Evolutionary conservation across 2,797 vertebrate genomes (phyloP), one percentile per base, ranked within the genome.

Genomic region (Hydrocynus forskahlii): DNA sequence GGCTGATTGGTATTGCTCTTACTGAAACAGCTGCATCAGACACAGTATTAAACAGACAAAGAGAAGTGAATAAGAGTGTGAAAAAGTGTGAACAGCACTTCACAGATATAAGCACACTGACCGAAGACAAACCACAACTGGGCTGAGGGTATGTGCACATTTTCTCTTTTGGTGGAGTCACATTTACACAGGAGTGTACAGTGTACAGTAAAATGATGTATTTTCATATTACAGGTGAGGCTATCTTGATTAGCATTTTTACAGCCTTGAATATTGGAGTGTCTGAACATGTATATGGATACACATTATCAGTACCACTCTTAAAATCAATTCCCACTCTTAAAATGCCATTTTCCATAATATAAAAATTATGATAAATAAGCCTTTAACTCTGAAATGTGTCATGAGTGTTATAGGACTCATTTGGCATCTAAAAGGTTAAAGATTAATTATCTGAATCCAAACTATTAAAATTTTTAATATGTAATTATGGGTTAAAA

Each of bases 11-110:
- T 75, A 84, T 77, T 75, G 75, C 68, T 82, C 71, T 75, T 45
- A 54, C 71, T 80, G 74, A 84, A 81, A 77, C 69, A 83, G 79
- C 67, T 64, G 78, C 75, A 79, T 85, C 76, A 75, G 80, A 80
- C 38, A 78, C 63, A 76, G 77, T 19, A 55, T 79, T 83, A 81
- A 69, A 80, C 40, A 76, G 73, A 83, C 57, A 54, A 67, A 75
- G 50, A 79, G 45, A 75, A 83, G 23, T 73, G 43, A 77, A 70
- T 67, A 69, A 78, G 54, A n/a, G n/a, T n/a, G n/a, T n/a, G n/a
- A n/a, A n/a, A n/a, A n/a, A 83, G 62, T 76, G 76, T 54, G 59
- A 79, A 71, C 72, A 70, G 60, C 62, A 74, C 68, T 81, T 40
- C 59, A 66, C 81, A 87, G 81, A 83, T 85, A 78, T 48, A 73